Evolutionary conservation across 30 jellyfish, hydroid and myxozoan species (phyloP), one percentile per base, ranked within the genome.

Genomic region (Hydra vulgaris): DNA sequence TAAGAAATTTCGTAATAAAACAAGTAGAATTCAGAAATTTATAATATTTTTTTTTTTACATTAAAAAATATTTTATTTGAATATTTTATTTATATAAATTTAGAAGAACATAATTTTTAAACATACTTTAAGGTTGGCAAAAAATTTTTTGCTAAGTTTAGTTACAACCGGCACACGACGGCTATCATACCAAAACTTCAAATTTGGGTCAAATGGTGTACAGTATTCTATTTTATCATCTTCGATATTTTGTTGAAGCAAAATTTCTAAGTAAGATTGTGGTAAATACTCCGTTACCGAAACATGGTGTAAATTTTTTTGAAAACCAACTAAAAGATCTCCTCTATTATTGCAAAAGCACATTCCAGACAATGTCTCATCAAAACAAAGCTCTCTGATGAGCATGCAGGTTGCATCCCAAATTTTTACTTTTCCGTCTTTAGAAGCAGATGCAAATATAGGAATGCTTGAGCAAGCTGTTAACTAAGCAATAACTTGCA

Each of bases 341-440:
- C 95, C 97, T 18, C 95, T 87, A 25, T 86, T 94, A 78, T 86
- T 90, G 15, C 81, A 92, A 81, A 90, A 90, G 67, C 95, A 84
- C 21, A 90, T 26, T 22, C 85, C 94, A 8, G 87, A 86, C 18
- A 86, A 19, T 18, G 76, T 80, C 21, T 70, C 80, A 27, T 86
- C 91, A 73, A 90, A 85, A 20, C 83, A 27, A 21, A 90, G 85
- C 52, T 90, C 95, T 78, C 86, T 74, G 73, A 90, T 25, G 23
- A 85, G 79, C 66, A 71, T 67, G 61, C 78, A 69, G 40, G 71
- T 52, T 3, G 84, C 56, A 61, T 86, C 89, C 97, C 97, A 90
- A 15, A 90, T 71, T 22, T 87, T 86, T 19, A 90, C 74, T 17
- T 73, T 84, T 17, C 95, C 76, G 71, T 90, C 95, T 23, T 66